Evolutionary conservation across 37 sponge, comb jelly and placozoan species (phyloP).

Genomic region (Lycopodina hypogea): DNA sequence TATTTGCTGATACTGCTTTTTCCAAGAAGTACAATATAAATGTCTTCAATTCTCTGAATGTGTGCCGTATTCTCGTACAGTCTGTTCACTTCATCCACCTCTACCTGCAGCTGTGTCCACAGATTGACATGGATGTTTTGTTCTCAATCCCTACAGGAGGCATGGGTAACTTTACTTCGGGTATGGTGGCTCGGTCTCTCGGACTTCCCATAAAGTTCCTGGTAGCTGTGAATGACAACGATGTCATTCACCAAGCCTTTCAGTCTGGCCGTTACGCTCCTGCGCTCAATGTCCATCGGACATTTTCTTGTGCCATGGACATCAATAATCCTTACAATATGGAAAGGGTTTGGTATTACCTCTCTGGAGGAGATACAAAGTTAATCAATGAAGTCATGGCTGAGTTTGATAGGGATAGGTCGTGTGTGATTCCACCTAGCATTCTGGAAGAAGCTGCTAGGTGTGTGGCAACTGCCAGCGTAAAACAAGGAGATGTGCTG

Average conservation of each 20-base stretch:
- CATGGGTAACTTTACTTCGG: slow-evolving; percentile 48
- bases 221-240: slow-evolving; percentile 58
- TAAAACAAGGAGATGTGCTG: slow-evolving; percentile 15
- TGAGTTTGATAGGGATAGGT: slow-evolving; percentile 1
- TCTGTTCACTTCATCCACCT: slow-evolving; percentile 54
- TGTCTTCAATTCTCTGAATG: slow-evolving; percentile 55
- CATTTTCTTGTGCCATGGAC: slow-evolving; percentile 65
- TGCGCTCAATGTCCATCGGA: slow-evolving; percentile 11
- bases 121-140: slow-evolving; percentile 35
- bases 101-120: slow-evolving; percentile 49
- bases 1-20: slow-evolving; percentile 44
- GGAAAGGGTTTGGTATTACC: slow-evolving; percentile 58
- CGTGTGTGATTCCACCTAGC: not conserved
- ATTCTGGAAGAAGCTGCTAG: not conserved
- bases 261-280: not conserved
- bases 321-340: slow-evolving; percentile 62
- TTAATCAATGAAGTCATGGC: slow-evolving; percentile 28
- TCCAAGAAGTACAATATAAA: slow-evolving; percentile 39
- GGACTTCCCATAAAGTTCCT: slow-evolving; percentile 57
- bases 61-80: slow-evolving; percentile 65
- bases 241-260: slow-evolving; percentile 42
- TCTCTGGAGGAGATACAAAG: slow-evolving; percentile 17
- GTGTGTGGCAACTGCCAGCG: slow-evolving; percentile 14
- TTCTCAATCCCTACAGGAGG: slow-evolving; percentile 67
- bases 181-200: slow-evolving; percentile 38